A percentile compares a stretch with the other conserved stretches of the same genome.
These are phyloP conservation scores for Proales similis DNA, from an alignment of 1,140 invertebrate species.

Conservation along the genomic window DNA sequence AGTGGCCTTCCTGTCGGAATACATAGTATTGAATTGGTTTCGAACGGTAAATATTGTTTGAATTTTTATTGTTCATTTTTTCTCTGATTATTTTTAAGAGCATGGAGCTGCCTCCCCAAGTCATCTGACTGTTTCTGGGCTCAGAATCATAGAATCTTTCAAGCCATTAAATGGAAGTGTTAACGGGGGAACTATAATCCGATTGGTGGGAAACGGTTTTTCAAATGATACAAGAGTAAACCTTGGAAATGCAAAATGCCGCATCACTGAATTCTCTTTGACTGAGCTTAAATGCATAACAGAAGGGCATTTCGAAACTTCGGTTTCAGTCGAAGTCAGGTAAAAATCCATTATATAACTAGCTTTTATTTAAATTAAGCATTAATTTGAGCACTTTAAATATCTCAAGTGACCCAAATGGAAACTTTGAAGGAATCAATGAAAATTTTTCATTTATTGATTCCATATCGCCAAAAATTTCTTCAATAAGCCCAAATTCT, in stretches of 20 bases:
- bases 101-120: background rate
- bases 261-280: background rate
- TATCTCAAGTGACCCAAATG: background rate
- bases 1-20: background rate
- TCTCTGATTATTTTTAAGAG: background rate
- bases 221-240: background rate
- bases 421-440: background rate
- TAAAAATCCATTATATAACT: background rate
- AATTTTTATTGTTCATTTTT: background rate
- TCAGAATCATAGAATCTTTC: background rate
- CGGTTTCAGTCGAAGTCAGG: background rate
- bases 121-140: background rate
- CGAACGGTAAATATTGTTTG: background rate
- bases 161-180: constrained; percentile 5
- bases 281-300: constrained; percentile 23
- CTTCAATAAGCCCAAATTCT: constrained; percentile 38
- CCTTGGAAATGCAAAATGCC: constrained; percentile 1
- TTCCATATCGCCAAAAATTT: constrained; percentile 41
- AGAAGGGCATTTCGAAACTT: constrained; percentile 15
- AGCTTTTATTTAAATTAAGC: background rate
- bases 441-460: constrained; percentile 41
- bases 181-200: constrained; percentile 44
- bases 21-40: background rate
- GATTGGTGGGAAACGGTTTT: constrained; percentile 44
- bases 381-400: background rate